Base-by-base conservation (phyloP, 2,888 invertebrate genomes). In the Lissonota sp. region DNA sequence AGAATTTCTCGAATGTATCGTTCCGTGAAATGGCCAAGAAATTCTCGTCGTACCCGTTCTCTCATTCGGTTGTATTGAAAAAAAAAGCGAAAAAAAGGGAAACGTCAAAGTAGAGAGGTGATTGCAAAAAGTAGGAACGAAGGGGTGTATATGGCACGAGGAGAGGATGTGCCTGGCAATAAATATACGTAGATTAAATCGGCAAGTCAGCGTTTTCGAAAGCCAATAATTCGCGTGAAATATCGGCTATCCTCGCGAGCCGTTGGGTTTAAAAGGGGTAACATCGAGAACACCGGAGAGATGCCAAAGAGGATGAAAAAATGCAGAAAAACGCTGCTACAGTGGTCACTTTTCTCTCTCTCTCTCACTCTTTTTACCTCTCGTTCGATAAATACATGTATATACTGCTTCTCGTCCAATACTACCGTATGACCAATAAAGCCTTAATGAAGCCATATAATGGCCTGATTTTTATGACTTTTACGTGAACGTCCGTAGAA, bases 191-290 rank as follows among this genome's bases (percentile, higher is more conserved):
- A 85, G 86, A 86, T 86, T 86, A 86, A 85, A 86, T 86, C 86
- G 84, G 84, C 84, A 83, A 86, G 86, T 86, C 86, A 86, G 86
- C 86, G 83, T 85, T 85, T 86, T 85, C 84, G 82, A 79, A 82
- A 82, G 84, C 84, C 86, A 85, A 86, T 86, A 86, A 86, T 85
- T 86, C 85, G 85, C 84, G 85, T 84, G 84, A 86, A 85, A 86
- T 86, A 85, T 86, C 83, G 84, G 79, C 80, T 70, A 80, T 77
- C 80, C 80, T 76, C 72, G 66, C 71, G 80, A 74, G 76, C 64
- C 51, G 64, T 74, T 74, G 74, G 74, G 81, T 78, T 26, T 78
- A 78, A 78, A 81, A 81, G 64, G 64, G 67, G 63, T 26, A 26
- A 26, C 26, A 26, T 26, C 26, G 26, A 26, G 53, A 73, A 73